Evolutionary conservation across 1,140 invertebrate species (phyloP).

Genomic region (Neodiprion lecontei): DNA sequence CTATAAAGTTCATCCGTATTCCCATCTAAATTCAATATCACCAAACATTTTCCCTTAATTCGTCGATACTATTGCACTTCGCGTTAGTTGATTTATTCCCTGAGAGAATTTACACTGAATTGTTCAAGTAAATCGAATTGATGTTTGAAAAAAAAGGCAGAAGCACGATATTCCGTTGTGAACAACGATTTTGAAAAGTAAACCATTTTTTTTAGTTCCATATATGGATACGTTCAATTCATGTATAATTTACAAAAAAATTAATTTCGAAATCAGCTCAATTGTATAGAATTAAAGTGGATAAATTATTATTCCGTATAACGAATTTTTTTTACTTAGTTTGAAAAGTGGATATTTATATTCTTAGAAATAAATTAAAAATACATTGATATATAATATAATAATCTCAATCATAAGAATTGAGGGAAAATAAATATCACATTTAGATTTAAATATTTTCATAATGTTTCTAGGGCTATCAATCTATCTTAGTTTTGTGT

Average conservation of each 20-base stretch:
- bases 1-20: conserved; percentile 5
- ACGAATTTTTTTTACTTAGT: neutral
- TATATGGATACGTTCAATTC: too few relatives aligned
- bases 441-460: conserved; percentile 3
- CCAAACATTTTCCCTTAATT: neutral
- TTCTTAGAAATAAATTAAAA: conserved; percentile 5
- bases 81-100: conserved; percentile 20
- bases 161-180: too few relatives aligned
- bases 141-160: too few relatives aligned
- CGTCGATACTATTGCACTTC: neutral
- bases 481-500: neutral
- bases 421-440: conserved; percentile 5
- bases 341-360: neutral
- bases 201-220: too few relatives aligned
- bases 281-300: neutral
- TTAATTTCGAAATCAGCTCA: too few relatives aligned
- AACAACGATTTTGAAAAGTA: too few relatives aligned
- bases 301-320: conserved; percentile 22
- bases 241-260: too few relatives aligned
- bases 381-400: conserved; percentile 5
- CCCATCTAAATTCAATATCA: conserved; percentile 1
- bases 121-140: too few relatives aligned
- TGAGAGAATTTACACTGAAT: too few relatives aligned
- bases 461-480: neutral
- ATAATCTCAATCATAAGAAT: conserved; percentile 3